phyloP scores from a whole-genome alignment of 1,140 invertebrate genomes.

The Elysia chlorotica region DNA sequence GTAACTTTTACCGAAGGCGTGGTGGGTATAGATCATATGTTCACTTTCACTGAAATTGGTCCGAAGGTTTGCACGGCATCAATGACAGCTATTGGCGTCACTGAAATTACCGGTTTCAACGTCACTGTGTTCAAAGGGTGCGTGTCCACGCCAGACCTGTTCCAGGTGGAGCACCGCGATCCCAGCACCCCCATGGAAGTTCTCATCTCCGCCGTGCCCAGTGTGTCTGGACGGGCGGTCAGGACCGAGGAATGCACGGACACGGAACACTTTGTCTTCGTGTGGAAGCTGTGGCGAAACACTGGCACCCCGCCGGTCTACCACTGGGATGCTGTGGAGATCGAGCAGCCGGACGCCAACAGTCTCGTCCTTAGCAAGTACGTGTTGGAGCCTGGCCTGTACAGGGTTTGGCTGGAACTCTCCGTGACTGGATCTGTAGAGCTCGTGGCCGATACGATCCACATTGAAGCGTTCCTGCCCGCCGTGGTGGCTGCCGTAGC shows the following conservation, averaged over 20 bases:
- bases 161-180: not conserved
- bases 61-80: not conserved
- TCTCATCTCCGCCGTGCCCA: not conserved
- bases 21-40: not conserved
- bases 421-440: not conserved
- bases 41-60: not conserved
- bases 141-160: not conserved
- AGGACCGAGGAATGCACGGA: not conserved
- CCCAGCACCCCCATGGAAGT: not conserved
- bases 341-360: not conserved
- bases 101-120: not conserved
- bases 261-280: not conserved
- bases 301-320: not conserved
- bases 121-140: not conserved
- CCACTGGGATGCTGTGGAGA: not conserved
- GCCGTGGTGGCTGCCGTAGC: not conserved
- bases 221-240: not conserved
- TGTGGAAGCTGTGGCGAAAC: not conserved
- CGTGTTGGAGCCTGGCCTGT: not conserved
- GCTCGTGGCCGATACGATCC: not conserved
- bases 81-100: not conserved
- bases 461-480: not conserved
- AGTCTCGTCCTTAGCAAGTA: not conserved
- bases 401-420: not conserved
- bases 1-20: not conserved